phyloP scores from a whole-genome alignment of 2,113 vertebrate species.

The Daboia siamensis region DNA sequence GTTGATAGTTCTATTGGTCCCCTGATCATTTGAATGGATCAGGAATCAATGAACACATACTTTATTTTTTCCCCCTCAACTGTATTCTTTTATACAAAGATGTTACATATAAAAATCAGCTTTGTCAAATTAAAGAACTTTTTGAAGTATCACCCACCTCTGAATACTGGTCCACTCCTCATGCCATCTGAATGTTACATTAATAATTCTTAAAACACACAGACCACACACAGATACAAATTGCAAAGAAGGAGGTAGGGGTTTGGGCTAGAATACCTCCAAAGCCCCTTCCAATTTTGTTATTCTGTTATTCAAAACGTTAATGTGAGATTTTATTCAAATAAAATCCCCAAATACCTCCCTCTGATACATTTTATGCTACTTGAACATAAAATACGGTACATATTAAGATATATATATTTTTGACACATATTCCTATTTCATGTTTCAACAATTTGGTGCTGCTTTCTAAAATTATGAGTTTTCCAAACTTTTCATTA shows the following conservation, averaged over 20 bases:
- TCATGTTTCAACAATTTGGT: conserved; percentile 13
- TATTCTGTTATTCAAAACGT: not conserved
- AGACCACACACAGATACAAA: not conserved
- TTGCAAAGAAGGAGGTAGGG: not conserved
- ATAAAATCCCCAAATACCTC: not conserved
- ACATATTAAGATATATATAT: not conserved
- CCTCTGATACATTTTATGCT: rapidly evolving
- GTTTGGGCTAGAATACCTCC: not conserved
- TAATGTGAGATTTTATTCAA: not conserved
- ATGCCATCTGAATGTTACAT: not conserved
- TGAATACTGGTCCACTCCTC: not conserved
- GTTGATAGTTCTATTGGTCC: not conserved
- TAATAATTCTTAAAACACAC: not conserved
- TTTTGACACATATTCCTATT: not conserved
- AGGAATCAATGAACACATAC: not conserved
- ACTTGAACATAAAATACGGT: not conserved
- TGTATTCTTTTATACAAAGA: not conserved
- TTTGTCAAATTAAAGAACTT: not conserved
- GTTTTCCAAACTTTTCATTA: conserved; percentile 62
- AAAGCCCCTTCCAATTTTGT: not conserved
- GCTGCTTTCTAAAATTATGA: conserved; percentile 37
- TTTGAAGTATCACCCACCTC: not conserved
- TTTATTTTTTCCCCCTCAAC: not conserved
- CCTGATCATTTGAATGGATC: not conserved
- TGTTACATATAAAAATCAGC: not conserved